Conservation (phyloP, 2,113 vertebrate genomes). For the Nymphicus hollandicus region DNA sequence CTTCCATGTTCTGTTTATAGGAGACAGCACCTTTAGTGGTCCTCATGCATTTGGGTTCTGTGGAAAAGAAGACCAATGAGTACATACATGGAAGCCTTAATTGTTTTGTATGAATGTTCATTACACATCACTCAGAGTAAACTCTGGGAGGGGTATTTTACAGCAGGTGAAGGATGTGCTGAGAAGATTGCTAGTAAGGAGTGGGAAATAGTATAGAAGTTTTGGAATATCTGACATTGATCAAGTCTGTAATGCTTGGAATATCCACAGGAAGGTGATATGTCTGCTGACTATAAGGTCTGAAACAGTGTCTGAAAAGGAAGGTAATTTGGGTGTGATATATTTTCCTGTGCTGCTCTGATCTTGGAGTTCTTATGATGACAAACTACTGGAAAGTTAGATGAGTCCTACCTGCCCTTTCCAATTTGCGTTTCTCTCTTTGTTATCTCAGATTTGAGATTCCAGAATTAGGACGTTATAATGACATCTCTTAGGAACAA, state of each 20-base stretch:
- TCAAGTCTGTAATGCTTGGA: neutral
- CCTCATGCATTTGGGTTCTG: neutral
- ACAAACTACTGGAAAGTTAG: neutral
- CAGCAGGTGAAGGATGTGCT: neutral
- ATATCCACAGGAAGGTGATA: neutral
- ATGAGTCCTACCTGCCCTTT: neutral
- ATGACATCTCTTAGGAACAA: neutral
- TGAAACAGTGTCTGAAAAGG: neutral
- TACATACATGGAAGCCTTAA: neutral
- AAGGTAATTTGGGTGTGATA: neutral
- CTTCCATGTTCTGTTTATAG: neutral
- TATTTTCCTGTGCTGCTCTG: neutral
- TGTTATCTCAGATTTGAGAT: neutral
- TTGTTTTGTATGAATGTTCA: neutral
- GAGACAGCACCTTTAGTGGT: neutral
- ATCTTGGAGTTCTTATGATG: neutral
- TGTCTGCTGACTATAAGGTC: neutral
- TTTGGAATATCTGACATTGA: neutral
- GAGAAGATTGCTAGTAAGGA: neutral
- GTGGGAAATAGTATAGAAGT: neutral
- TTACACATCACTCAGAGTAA: neutral
- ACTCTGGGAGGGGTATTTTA: neutral
- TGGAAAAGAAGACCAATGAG: neutral
- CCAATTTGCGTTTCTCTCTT: neutral
- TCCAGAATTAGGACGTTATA: neutral